These are phyloP conservation scores for Podotricha telesiphe DNA, from an alignment of 2,888 invertebrate species.

Conservation along the genomic window DNA sequence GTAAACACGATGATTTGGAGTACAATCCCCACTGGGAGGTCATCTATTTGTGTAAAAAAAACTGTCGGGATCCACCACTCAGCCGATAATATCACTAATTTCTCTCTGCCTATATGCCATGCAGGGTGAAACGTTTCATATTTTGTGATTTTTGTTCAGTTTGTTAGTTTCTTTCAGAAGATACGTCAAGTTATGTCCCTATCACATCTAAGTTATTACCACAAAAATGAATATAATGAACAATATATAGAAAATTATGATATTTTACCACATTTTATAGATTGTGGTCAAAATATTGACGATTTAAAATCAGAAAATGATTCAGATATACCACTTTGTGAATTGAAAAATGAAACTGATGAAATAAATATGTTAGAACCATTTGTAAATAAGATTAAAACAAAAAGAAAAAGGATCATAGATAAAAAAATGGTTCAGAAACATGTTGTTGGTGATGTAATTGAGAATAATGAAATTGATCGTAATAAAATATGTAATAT, in stretches of 20 bases:
- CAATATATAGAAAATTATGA: conserved; percentile 13
- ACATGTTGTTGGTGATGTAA: not conserved
- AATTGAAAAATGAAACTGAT: conserved; percentile 14
- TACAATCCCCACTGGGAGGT: too few relatives aligned
- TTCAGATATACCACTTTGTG: conserved; percentile 16
- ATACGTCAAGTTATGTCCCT: conserved; percentile 4
- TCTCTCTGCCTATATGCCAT: too few relatives aligned
- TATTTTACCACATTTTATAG: conserved; percentile 33
- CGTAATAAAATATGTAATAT: too few relatives aligned
- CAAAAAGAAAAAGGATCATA: not conserved
- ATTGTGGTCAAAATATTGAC: conserved; percentile 31
- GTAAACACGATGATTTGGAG: too few relatives aligned
- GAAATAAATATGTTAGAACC: not conserved
- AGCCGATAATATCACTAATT: too few relatives aligned
- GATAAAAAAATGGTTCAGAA: not conserved
- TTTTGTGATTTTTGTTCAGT: too few relatives aligned
- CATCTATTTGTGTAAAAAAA: too few relatives aligned
- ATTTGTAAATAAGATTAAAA: not conserved
- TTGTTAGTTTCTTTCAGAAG: conserved; percentile 15
- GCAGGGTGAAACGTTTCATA: too few relatives aligned
- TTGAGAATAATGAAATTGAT: too few relatives aligned
- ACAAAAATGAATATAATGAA: conserved; percentile 22
- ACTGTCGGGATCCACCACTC: too few relatives aligned
- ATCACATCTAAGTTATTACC: conserved; percentile 27
- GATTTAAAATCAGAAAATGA: conserved; percentile 33